Base-by-base conservation (phyloP, 1,140 invertebrate genomes). In the Drosophila lini region DNA sequence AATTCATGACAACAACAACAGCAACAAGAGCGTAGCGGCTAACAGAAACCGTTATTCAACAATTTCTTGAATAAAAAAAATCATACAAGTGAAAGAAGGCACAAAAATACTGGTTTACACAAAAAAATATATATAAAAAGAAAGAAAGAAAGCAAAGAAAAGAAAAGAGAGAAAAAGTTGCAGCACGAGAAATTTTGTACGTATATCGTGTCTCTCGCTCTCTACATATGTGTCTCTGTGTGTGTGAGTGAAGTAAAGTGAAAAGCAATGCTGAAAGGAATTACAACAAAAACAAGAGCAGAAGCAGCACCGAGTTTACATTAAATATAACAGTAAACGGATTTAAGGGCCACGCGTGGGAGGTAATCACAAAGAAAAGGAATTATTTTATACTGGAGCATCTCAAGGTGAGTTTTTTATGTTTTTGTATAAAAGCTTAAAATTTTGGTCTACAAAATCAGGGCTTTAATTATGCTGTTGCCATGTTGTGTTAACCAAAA, bases 11-110 rank as follows among this genome's bases (percentile, higher is more conserved):
- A 74, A 62, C 67, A 80, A 64, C 67, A 74, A 63, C 52, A 71
- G 64, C 41, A 47, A 69, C 40, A 45, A 52, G 25, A 69, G 47
- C 65, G 45, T 58, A 73, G 69, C 69, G 69, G 69, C 69, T 73
- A 76, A 73, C 71, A 70, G 75, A 89, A 88, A 88, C 83, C 83
- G 83, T 86, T 86, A 83, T 88, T 86, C 76, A 86, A 86, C 83
- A 86, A 78, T 88, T 86, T 88, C 80, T 82, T 88, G 77, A 80
- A 83, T 76, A 71, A 73, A 71, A 70, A 70, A 70, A 71, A 71
- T 53, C 55, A 71, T 50, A 88, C 86, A 88, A 86, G 83, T 89
- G 84, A 88, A 88, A 88, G 84, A 83, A 83, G 80, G 81, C 86
- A 79, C 78, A 71, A 86, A 53, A 89, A 89, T 88, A 88, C 84